These are phyloP conservation scores for Cebidichthys violaceus DNA, from an alignment of 2,113 vertebrate genomes.

Conservation along the genomic window DNA sequence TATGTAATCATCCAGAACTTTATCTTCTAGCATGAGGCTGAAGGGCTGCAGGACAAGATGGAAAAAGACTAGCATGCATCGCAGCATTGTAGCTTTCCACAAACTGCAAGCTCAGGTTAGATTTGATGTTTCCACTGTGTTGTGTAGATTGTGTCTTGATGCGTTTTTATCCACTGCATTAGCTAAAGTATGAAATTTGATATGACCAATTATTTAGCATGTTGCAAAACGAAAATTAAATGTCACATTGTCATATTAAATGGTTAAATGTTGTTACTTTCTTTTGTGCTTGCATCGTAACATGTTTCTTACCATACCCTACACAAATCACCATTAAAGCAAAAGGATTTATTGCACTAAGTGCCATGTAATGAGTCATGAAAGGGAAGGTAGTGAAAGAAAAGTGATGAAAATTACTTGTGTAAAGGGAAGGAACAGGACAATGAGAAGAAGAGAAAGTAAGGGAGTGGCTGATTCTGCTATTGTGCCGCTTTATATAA, in stretches of 20 bases:
- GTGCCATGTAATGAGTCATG: neutral
- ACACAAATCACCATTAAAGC: neutral
- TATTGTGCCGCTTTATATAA: constrained; percentile 13
- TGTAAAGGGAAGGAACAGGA: constrained; percentile 2
- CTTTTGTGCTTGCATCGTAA: neutral
- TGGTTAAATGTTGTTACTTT: neutral
- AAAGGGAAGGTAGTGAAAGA: neutral
- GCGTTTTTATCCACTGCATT: neutral
- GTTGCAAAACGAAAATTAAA: neutral
- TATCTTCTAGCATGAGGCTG: neutral
- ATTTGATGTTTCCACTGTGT: constrained; percentile 3
- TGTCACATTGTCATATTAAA: neutral
- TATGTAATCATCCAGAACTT: constrained; percentile 23
- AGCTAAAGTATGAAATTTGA: neutral
- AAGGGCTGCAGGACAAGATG: constrained; percentile 33
- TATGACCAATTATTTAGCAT: neutral
- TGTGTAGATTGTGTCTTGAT: neutral
- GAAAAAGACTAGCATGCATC: constrained; percentile 60
- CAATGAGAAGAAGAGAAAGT: constrained; percentile 13
- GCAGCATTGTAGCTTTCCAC: constrained; percentile 43
- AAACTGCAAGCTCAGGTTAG: constrained; percentile 50
- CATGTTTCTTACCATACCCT: neutral
- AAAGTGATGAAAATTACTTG: neutral
- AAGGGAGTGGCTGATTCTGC: neutral
- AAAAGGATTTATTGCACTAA: neutral